Conservation (phyloP, 2,113 vertebrate genomes). For the Cephalopterus ornatus region DNA sequence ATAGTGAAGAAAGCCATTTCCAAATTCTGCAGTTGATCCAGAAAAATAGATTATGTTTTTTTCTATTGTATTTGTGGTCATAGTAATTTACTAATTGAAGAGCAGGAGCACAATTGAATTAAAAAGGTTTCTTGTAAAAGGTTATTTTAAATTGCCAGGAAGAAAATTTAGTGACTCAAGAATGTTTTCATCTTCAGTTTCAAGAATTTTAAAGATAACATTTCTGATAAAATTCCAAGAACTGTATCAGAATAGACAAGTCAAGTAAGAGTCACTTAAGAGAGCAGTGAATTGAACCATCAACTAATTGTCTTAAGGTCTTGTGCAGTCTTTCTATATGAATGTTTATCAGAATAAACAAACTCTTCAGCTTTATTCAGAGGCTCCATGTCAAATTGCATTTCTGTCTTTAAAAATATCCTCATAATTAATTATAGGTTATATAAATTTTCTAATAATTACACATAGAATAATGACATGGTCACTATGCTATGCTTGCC, state of each 20-base stretch:
- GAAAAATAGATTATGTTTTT: constrained; percentile 13
- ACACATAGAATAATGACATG: neutral
- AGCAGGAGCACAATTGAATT: constrained; percentile 1
- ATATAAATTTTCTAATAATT: neutral
- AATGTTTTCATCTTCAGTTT: neutral
- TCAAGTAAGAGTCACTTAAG: neutral
- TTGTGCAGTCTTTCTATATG: neutral
- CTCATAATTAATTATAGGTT: neutral
- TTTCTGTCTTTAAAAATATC: constrained; percentile 13
- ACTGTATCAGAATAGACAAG: neutral
- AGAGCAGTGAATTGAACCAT: neutral
- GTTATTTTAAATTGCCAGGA: neutral
- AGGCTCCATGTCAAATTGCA: neutral
- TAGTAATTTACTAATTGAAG: constrained; percentile 40
- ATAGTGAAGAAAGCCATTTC: neutral
- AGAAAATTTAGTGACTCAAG: neutral
- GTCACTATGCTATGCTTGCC: neutral
- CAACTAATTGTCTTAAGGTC: neutral
- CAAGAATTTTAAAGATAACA: neutral
- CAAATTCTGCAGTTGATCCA: neutral
- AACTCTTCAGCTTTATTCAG: neutral
- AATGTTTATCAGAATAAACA: constrained; percentile 22
- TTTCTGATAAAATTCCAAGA: neutral
- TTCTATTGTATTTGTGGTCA: neutral
- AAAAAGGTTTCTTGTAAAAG: neutral